Base-by-base conservation (phyloP, 2,113 vertebrate genomes). In the Zosterops japonicus region DNA sequence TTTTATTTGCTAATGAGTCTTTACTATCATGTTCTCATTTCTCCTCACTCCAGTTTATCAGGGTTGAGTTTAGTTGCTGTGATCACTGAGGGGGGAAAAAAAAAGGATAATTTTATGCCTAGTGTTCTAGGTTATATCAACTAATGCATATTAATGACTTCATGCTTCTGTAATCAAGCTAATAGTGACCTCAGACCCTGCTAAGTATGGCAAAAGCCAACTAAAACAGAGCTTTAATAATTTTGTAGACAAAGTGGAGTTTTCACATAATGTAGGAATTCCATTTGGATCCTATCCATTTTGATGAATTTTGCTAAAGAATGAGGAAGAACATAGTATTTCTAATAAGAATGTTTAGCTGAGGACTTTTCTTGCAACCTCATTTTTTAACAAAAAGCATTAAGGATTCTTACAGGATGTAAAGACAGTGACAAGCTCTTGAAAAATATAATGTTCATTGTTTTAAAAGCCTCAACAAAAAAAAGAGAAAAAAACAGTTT, bases 91-190 rank as follows among this genome's bases (percentile, higher is more conserved):
- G 35, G 65, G 4, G 3, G 42, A 70, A 77, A 75, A 77, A 29
- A 61, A 70, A 8, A 24, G 10, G 64, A 77, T 69, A 46, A 93
- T 79, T 69, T 79, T 31, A 72, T 93, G 53, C 74, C 35, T 52
- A 28, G n/a, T 78, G 56, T 89, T 89, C 83, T 67, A 81, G 33
- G 17, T 86, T 91, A 36, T 92, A 82, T 84, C 53, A 87, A 24
- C 31, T 84, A 91, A 91, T 87, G 49, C 77, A 72, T 89, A 69
- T 89, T 95, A 84, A 96, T 89, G 14, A 87, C 20, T 91, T 88
- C 28, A 71, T 87, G 81, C 44, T 93, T 94, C 84, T 94, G 80
- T 83, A 94, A 83, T 90, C 80, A 95, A 74, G 68, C 22, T 95
- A 82, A 84, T 75, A 89, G n/a, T 91, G 89, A 95, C 72, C 60